These are phyloP conservation scores for Epistrophella euchroma DNA, from an alignment of 2,888 invertebrate species.

Conservation along the genomic window DNA sequence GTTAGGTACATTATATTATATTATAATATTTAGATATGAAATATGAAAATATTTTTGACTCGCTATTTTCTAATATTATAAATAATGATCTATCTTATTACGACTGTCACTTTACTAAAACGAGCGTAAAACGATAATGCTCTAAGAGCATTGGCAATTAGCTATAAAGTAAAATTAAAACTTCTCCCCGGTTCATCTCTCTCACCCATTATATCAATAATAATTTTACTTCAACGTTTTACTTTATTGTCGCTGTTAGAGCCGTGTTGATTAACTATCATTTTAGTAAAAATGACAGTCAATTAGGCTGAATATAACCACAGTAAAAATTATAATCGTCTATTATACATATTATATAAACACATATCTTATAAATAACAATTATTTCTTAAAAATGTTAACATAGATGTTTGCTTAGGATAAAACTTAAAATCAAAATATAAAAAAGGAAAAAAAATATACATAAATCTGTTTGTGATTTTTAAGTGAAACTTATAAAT, in stretches of 20 bases:
- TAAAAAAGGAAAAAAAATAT: conserved; percentile 14
- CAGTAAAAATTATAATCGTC: not conserved
- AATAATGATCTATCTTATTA: too few species aligned
- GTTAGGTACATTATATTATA: not conserved
- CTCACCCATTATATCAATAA: too few species aligned
- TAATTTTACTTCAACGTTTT: too few species aligned
- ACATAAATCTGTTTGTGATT: conserved; percentile 34
- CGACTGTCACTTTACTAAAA: too few species aligned
- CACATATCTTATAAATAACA: conserved; percentile 3
- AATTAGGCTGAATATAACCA: too few species aligned
- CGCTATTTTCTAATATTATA: not conserved
- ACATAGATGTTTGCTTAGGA: not conserved
- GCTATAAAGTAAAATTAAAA: too few species aligned
- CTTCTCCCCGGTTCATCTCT: too few species aligned
- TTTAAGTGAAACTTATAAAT: conserved; percentile 52
- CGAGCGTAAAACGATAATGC: too few species aligned
- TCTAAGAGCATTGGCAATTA: too few species aligned
- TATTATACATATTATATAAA: not conserved
- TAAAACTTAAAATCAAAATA: conserved; percentile 1
- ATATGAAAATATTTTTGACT: not conserved
- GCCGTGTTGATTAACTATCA: too few species aligned
- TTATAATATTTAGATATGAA: not conserved
- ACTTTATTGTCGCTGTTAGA: too few species aligned
- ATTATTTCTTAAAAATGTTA: not conserved
- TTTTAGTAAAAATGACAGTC: too few species aligned